phyloP scores from a whole-genome alignment of 2,797 vertebrate genomes.

The Corythornis leucogaster region DNA sequence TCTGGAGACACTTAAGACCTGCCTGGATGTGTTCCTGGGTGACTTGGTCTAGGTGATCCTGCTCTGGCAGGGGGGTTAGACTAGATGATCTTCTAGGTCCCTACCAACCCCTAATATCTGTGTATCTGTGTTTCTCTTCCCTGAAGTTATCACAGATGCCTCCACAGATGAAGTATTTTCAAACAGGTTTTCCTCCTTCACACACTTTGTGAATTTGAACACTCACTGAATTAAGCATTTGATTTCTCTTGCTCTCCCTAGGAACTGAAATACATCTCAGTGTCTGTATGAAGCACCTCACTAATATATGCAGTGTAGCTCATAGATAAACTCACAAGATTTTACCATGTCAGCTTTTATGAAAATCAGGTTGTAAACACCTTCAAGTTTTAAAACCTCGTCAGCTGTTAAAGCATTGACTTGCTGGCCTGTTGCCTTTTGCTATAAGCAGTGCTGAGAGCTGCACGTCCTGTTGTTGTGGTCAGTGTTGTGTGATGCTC shows the following conservation, averaged over 20 bases:
- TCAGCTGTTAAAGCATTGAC: background rate
- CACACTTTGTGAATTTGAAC: background rate
- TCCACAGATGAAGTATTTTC: background rate
- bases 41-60: no score
- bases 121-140: background rate
- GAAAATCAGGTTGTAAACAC: background rate
- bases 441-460: background rate
- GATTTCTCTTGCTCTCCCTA: background rate
- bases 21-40: no score
- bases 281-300: background rate
- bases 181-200: background rate
- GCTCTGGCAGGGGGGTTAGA: no score
- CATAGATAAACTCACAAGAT: background rate
- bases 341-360: background rate
- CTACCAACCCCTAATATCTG: no score
- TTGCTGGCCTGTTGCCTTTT: background rate
- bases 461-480: accelerated
- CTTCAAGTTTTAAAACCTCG: background rate
- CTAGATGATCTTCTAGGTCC: no score
- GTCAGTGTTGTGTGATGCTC: background rate
- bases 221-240: background rate
- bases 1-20: no score
- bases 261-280: background rate
- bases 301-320: background rate
- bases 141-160: background rate